A percentile compares a stretch with the other conserved stretches of the same genome.
These are phyloP conservation scores for Anthopleura xanthogrammica DNA, from an alignment of 92 coral and sea anemone species.

Conservation along the genomic window DNA sequence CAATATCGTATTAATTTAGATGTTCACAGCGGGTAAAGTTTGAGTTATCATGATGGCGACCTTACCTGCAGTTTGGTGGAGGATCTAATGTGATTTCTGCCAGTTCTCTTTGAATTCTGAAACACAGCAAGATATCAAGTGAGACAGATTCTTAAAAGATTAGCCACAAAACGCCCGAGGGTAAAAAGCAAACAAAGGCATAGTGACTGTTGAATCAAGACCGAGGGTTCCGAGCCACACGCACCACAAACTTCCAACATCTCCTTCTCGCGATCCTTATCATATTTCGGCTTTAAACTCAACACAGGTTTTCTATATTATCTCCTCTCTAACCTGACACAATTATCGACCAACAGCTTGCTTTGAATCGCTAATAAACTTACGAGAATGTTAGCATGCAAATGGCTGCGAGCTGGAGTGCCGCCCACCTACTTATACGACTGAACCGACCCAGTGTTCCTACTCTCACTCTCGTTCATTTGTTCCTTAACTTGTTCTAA, in stretches of 20 bases:
- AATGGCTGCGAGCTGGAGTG: not conserved
- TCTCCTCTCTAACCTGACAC: constrained; percentile 5
- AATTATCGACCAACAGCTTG: not conserved
- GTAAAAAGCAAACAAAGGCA: constrained; percentile 13
- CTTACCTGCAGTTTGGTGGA: constrained; percentile 70
- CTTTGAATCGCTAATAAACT: not conserved
- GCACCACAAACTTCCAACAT: not conserved
- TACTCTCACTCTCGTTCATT: not conserved
- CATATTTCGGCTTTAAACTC: not conserved
- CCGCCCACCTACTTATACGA: constrained; percentile 2
- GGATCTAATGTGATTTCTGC: constrained; percentile 63
- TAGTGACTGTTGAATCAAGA: constrained; percentile 14
- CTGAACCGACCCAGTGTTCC: not conserved
- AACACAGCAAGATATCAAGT: constrained; percentile 27
- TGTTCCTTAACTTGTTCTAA: not conserved
- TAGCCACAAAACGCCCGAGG: constrained; percentile 37
- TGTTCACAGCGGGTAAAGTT: not conserved
- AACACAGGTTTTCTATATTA: not conserved
- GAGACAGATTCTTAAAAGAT: constrained; percentile 32
- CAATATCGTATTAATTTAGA: not conserved
- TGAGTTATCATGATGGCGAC: not conserved
- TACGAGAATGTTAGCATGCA: constrained; percentile 4
- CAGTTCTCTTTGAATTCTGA: constrained; percentile 62
- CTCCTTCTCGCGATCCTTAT: not conserved
- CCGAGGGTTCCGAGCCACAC: not conserved